phyloP scores from a whole-genome alignment of 2,888 invertebrate genomes.

The Drosophila greeni region DNA sequence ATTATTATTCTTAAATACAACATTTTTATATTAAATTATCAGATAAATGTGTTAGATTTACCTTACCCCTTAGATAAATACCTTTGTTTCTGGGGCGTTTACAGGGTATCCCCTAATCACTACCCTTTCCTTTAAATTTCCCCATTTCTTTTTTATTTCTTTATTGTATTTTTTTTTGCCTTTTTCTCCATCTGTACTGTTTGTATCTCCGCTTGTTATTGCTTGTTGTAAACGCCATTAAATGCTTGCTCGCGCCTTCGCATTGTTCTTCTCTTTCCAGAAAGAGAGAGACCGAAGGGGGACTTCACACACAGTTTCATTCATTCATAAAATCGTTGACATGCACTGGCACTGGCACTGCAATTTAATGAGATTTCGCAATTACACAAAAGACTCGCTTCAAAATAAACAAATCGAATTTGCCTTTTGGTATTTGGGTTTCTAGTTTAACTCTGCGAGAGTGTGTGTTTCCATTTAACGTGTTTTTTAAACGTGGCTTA shows the following conservation, averaged over 20 bases:
- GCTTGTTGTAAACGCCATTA: conserved; percentile 56
- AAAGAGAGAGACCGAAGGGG: conserved; percentile 4
- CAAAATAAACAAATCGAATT: conserved; percentile 45
- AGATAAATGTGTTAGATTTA: too few species aligned
- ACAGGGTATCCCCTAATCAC: neutral
- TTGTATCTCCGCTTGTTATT: conserved; percentile 28
- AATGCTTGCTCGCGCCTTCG: conserved; percentile 49
- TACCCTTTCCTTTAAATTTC: neutral
- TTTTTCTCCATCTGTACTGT: conserved; percentile 12
- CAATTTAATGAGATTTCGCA: conserved; percentile 38
- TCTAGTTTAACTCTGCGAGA: conserved; percentile 43
- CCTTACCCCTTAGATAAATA: too few species aligned
- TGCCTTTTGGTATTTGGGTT: conserved; percentile 57
- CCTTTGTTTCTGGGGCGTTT: too few species aligned
- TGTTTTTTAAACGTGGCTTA: conserved; percentile 47
- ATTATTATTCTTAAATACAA: too few species aligned
- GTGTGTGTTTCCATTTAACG: conserved; percentile 34
- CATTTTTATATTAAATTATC: too few species aligned
- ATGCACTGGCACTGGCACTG: conserved; percentile 32
- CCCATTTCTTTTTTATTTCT: conserved; percentile 4
- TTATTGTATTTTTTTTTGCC: neutral
- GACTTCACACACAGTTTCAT: conserved; percentile 35
- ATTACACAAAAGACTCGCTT: conserved; percentile 35
- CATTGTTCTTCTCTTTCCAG: conserved; percentile 24
- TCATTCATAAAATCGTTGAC: conserved; percentile 48